Conservation (phyloP, 2,113 vertebrate genomes). For the Nibea albiflora region DNA sequence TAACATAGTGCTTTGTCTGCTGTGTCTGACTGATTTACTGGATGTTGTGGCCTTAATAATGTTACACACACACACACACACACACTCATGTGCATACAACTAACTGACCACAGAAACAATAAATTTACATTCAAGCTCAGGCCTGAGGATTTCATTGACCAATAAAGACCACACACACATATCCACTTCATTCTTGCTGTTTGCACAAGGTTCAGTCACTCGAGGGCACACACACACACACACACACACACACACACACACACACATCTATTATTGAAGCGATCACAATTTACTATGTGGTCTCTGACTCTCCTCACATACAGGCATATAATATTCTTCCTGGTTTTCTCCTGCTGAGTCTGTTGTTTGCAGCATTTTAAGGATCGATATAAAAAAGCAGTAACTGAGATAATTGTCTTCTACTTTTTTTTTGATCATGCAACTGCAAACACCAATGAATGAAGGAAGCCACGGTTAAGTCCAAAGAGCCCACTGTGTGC, state of each 20-base stretch:
- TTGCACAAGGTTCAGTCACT: conserved; percentile 28
- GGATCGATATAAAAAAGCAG: conserved; percentile 11
- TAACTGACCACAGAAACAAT: conserved; percentile 60
- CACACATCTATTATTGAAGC: conserved; percentile 61
- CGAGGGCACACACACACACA: conserved; percentile 7
- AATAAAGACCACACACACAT: conserved; percentile 57
- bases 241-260: conserved; percentile 22
- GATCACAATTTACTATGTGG: conserved; percentile 45
- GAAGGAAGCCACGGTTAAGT: neutral
- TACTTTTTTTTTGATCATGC: neutral
- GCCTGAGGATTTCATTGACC: conserved; percentile 65
- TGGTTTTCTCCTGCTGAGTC: conserved; percentile 23
- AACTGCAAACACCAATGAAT: conserved; percentile 1
- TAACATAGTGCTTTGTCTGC: conserved; percentile 66
- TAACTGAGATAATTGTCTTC: conserved; percentile 12
- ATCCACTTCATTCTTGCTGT: conserved; percentile 40
- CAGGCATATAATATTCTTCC: conserved; percentile 4
- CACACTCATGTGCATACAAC: conserved; percentile 38
- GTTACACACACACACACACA: conserved; percentile 29
- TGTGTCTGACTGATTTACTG: conserved; percentile 71
- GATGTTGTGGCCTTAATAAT: conserved; percentile 56
- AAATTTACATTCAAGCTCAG: conserved; percentile 55
- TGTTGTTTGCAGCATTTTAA: conserved; percentile 24
- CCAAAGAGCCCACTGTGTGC: neutral
- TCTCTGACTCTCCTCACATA: conserved; percentile 34